Conservation (phyloP, 2,797 vertebrate genomes). For the Microchirus variegatus region DNA sequence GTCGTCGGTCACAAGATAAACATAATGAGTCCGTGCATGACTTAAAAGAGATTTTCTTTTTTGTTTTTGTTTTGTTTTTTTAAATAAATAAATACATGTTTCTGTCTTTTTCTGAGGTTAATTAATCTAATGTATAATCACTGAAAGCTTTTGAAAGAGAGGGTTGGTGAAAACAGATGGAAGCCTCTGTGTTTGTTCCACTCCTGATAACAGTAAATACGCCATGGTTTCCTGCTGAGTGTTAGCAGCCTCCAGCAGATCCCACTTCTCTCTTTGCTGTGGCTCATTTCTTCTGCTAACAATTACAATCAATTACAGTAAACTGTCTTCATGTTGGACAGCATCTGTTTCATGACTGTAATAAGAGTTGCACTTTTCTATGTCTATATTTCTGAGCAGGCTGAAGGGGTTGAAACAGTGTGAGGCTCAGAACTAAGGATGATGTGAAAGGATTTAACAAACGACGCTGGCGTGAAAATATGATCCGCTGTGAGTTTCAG, state of each 20-base stretch:
- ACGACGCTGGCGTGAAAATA: slow-evolving; percentile 4
- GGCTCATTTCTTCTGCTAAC: slow-evolving; percentile 51
- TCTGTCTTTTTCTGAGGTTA: too few relatives aligned
- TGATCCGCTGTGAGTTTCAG: neutral
- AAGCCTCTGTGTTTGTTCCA: slow-evolving; percentile 29
- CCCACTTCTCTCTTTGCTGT: slow-evolving; percentile 27
- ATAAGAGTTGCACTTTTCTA: slow-evolving; percentile 41
- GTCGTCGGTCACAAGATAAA: too few relatives aligned
- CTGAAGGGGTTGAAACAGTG: neutral
- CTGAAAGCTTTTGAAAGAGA: slow-evolving; percentile 1
- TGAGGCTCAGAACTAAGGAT: slow-evolving; percentile 10
- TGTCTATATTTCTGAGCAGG: neutral
- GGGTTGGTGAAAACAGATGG: slow-evolving; percentile 39
- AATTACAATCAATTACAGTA: slow-evolving; percentile 64
- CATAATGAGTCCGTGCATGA: too few relatives aligned
- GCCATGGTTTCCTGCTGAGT: slow-evolving; percentile 41
- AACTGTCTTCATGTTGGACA: slow-evolving; percentile 29
- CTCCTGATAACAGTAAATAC: slow-evolving; percentile 59
- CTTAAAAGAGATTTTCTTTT: too few relatives aligned
- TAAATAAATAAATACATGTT: too few relatives aligned
- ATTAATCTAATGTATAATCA: slow-evolving; percentile 6
- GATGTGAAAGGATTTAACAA: slow-evolving; percentile 15
- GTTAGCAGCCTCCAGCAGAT: slow-evolving; percentile 46
- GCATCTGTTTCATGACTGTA: slow-evolving; percentile 28
- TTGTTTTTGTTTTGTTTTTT: too few relatives aligned